Base-by-base conservation (phyloP, 2,888 invertebrate genomes). In the Nebria salina region DNA sequence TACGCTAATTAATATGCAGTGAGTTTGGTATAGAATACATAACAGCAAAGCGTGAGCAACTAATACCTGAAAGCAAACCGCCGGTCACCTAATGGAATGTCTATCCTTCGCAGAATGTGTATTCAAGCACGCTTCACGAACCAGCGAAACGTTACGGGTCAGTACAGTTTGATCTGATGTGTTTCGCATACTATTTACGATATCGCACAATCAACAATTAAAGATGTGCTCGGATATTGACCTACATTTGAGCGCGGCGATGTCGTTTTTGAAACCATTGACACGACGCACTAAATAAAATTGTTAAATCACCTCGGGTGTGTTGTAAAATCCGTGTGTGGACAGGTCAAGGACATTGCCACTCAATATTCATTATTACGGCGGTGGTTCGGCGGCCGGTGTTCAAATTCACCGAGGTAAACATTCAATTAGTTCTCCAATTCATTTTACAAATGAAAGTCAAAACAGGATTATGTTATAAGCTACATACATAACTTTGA, bases 1-100 rank as follows among this genome's bases (percentile, higher is more conserved):
- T 15, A 73, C 73, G 20, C 43, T 73, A 73, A 73, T 43, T 42
- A 41, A 42, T 73, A 73, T 73, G 54, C 54, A 68, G 68, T 68
- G 20, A 26, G 73, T 73, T 73, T 73, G 42, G 15, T 41, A 2
- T 42, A 13, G 11, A 72, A 72, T 64, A 65, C 64, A 75, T 64
- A 75, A 20, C 75, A 75, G 65, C 26, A 20, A 54, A 75, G 54
- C 54, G 13, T 13, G 54, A 54, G 54, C 13, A 54, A 54, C 54
- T 54, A 54, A 54, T 54, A 75, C 26, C 64, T 68, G 54, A 25
- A 15, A 15, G 65, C 43, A 65, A 65, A 75, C 54, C 74, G 43
- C n/a, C 9, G 26, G 65, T 65, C 65, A 75, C 65, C 65, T 65
- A 25, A 41, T 65, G 41, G 64, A 54, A 73, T 20, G 20, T 54